Evolutionary conservation across 2,797 vertebrate genomes (phyloP).

Genomic region (Apogon hyalosoma): DNA sequence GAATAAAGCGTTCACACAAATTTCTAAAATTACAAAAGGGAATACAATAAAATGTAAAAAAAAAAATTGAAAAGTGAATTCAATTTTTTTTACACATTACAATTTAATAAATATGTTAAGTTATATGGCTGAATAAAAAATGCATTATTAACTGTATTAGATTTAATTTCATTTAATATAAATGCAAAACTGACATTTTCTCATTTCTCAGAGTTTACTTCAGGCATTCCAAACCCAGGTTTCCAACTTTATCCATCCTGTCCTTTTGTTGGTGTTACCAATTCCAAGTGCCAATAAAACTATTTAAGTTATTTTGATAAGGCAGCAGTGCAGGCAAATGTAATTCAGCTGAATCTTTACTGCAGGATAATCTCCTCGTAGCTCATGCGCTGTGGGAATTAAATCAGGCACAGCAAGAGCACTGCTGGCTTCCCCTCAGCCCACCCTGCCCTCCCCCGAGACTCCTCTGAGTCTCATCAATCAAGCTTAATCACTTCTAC

Average conservation of each 20-base stretch:
- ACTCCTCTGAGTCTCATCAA: constrained; percentile 55
- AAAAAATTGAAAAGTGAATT: too few relatives aligned
- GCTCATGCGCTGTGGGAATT: constrained; percentile 35
- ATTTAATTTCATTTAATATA: not conserved
- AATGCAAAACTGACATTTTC: not conserved
- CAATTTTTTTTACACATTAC: too few relatives aligned
- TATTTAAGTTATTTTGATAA: constrained; percentile 33
- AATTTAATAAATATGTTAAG: too few relatives aligned
- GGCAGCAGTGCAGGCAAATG: constrained; percentile 21
- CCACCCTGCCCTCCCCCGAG: not conserved
- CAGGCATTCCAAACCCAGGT: not conserved
- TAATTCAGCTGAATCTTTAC: constrained; percentile 40
- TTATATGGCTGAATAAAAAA: too few relatives aligned
- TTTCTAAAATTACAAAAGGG: too few relatives aligned
- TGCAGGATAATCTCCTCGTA: constrained; percentile 42
- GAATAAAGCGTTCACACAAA: too few relatives aligned
- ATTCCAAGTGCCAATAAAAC: constrained; percentile 23
- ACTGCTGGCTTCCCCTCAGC: constrained; percentile 7
- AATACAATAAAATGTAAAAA: too few relatives aligned
- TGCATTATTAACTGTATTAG: not conserved
- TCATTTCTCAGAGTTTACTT: not conserved
- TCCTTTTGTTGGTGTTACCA: not conserved
- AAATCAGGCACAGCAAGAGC: constrained; percentile 29
- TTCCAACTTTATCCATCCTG: not conserved
- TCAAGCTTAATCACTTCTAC: constrained; percentile 69